Percentiles rank a stretch among this genome's conserved stretches.
Evolutionary conservation across 2,888 invertebrate species (phyloP).

Genomic region (Congeria kusceri): DNA sequence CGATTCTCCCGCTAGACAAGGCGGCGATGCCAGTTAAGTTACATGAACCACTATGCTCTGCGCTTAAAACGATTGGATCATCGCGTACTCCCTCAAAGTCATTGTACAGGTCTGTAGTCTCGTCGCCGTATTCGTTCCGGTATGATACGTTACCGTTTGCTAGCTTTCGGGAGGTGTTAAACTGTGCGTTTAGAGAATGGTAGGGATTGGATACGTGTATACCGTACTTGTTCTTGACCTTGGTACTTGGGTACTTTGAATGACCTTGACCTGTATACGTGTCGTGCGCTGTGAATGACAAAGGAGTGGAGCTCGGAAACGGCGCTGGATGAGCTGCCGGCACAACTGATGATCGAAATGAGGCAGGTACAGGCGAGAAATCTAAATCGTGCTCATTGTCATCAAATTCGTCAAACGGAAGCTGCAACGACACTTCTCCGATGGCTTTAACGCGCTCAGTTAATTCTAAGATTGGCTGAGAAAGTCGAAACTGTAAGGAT

Average conservation of each 20-base stretch:
- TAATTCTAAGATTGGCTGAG: conserved; percentile 38
- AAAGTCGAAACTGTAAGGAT: conserved; percentile 33
- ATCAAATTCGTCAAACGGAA: conserved; percentile 18
- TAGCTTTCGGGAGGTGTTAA: not conserved
- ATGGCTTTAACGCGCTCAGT: conserved; percentile 46
- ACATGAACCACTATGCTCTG: conserved; percentile 56
- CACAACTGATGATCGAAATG: not conserved
- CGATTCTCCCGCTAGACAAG: conserved; percentile 47
- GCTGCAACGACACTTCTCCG: conserved; percentile 44
- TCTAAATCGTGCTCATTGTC: not conserved
- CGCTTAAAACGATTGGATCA: conserved; percentile 28
- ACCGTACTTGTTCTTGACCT: conserved; percentile 34
- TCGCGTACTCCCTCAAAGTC: conserved; percentile 25
- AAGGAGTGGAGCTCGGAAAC: conserved; percentile 8
- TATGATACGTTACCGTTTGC: not conserved
- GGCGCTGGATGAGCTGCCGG: not conserved
- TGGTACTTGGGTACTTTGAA: conserved; percentile 8
- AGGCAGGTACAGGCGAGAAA: not conserved
- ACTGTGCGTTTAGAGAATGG: conserved; percentile 29
- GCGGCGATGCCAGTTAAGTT: conserved; percentile 50
- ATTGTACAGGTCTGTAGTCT: not conserved
- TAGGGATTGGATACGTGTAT: conserved; percentile 38
- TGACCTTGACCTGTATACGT: conserved; percentile 1
- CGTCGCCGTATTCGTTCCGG: not conserved
- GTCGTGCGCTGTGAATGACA: conserved; percentile 19